These are phyloP conservation scores for Bombus turneri DNA, from an alignment of 1,140 invertebrate genomes.

Conservation along the genomic window DNA sequence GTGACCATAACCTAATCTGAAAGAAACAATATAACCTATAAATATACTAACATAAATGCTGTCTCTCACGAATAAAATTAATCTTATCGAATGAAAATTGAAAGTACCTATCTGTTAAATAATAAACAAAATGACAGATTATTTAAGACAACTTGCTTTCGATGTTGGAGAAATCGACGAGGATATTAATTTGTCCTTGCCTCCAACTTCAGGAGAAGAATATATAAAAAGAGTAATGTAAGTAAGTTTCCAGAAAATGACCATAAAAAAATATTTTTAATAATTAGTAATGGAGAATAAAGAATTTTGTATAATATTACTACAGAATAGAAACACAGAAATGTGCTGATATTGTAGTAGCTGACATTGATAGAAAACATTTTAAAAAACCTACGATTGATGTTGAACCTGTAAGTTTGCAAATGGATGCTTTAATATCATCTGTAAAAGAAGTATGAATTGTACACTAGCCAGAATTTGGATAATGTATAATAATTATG, in stretches of 20 bases:
- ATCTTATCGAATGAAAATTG: not conserved
- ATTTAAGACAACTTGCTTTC: slow-evolving; percentile 74
- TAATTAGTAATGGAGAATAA: not conserved
- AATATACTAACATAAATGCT: not conserved
- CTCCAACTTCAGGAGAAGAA: slow-evolving; percentile 83
- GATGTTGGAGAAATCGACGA: slow-evolving; percentile 77
- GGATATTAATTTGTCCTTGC: slow-evolving; percentile 81
- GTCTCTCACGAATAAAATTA: not conserved
- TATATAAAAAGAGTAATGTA: slow-evolving; percentile 84
- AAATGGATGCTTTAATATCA: not conserved
- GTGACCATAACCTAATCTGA: not conserved
- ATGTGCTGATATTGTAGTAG: slow-evolving; percentile 83
- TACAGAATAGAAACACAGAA: slow-evolving; percentile 83
- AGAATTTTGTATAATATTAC: slow-evolving; percentile 7
- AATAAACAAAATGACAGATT: slow-evolving; percentile 64
- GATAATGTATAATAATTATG: slow-evolving; percentile 33
- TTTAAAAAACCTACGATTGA: slow-evolving; percentile 78
- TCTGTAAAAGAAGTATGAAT: not conserved
- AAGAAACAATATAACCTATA: not conserved
- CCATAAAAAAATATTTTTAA: not conserved
- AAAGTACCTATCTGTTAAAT: not conserved
- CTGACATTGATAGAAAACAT: slow-evolving; percentile 79
- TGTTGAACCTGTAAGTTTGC: slow-evolving; percentile 72
- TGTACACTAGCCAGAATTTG: not conserved
- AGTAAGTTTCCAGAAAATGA: slow-evolving; percentile 35